Percentiles rank a stretch among this genome's conserved stretches.
These are phyloP conservation scores for Dryadula phaetusa DNA, from an alignment of 2,888 invertebrate species.

Conservation along the genomic window DNA sequence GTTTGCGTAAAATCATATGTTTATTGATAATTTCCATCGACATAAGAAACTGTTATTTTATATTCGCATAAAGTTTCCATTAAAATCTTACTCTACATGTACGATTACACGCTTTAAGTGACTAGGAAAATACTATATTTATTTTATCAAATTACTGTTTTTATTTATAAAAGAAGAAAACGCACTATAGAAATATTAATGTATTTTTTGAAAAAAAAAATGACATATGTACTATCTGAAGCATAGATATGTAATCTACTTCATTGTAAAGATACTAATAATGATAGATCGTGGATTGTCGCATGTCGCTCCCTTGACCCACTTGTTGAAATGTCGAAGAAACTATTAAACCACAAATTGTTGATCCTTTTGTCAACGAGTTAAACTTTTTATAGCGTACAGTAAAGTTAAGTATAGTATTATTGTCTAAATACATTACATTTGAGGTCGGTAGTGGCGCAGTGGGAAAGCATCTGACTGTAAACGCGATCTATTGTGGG, in stretches of 20 bases:
- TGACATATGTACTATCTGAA: neutral
- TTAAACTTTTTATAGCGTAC: neutral
- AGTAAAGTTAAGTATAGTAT: neutral
- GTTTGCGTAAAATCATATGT: slow-evolving; percentile 31
- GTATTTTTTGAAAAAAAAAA: neutral
- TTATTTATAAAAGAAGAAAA: neutral
- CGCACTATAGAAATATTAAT: too few species aligned
- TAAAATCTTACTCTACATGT: neutral
- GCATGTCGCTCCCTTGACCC: slow-evolving; percentile 39
- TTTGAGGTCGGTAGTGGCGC: too few species aligned
- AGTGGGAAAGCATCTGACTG: too few species aligned
- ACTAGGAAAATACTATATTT: neutral
- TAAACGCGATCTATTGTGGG: too few species aligned
- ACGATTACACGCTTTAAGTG: neutral
- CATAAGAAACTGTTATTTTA: slow-evolving; percentile 21
- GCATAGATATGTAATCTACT: neutral
- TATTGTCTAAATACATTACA: neutral
- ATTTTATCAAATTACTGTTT: neutral
- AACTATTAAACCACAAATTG: slow-evolving; percentile 29
- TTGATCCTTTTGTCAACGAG: slow-evolving; percentile 13
- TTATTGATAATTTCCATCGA: slow-evolving; percentile 42
- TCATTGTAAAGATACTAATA: slow-evolving; percentile 23
- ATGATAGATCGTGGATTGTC: slow-evolving; percentile 22
- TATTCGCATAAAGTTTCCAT: slow-evolving; percentile 1
- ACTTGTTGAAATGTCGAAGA: slow-evolving; percentile 35